Percentiles rank a stretch among this genome's conserved stretches.
These are phyloP conservation scores for Ceratothoa steindachneri DNA, from an alignment of 2,888 invertebrate genomes.

Conservation along the genomic window DNA sequence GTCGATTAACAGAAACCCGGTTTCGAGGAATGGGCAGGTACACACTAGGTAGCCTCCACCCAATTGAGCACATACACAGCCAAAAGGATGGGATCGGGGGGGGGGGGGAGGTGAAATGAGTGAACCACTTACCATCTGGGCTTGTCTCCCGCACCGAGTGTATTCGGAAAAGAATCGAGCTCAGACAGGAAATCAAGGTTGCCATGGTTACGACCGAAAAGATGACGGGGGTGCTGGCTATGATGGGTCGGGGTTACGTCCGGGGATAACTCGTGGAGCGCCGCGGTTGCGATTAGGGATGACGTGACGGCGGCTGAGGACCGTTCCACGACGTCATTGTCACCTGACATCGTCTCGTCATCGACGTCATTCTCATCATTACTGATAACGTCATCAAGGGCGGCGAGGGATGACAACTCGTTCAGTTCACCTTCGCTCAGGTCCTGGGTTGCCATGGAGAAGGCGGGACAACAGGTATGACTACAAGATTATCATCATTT, in stretches of 20 bases:
- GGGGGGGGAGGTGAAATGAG: too few species aligned
- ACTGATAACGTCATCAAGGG: conserved; percentile 50
- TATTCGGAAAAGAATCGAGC: conserved; percentile 25
- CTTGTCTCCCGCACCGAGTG: too few species aligned
- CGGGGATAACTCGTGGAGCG: conserved; percentile 3
- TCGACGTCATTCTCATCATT: conserved; percentile 62
- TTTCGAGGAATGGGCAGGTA: too few species aligned
- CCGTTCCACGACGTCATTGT: conserved; percentile 44
- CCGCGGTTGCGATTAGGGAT: conserved; percentile 15
- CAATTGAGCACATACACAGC: too few species aligned
- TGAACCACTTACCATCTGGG: too few species aligned
- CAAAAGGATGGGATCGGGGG: too few species aligned
- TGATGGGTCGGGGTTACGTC: not conserved
- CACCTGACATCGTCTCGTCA: conserved; percentile 67
- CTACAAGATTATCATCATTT: too few species aligned
- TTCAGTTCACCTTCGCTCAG: conserved; percentile 49
- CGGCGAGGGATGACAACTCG: conserved; percentile 40
- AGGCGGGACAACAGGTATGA: too few species aligned
- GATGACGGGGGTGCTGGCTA: not conserved
- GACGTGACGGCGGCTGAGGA: conserved; percentile 27
- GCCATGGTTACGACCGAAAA: not conserved
- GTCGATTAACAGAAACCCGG: too few species aligned
- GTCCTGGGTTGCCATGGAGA: conserved; percentile 46
- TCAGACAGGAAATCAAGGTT: conserved; percentile 33
- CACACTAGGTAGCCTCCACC: too few species aligned